Evolutionary conservation across 2,113 vertebrate species (phyloP), one percentile per base, ranked within the genome.

Genomic region (Camelus dromedarius): DNA sequence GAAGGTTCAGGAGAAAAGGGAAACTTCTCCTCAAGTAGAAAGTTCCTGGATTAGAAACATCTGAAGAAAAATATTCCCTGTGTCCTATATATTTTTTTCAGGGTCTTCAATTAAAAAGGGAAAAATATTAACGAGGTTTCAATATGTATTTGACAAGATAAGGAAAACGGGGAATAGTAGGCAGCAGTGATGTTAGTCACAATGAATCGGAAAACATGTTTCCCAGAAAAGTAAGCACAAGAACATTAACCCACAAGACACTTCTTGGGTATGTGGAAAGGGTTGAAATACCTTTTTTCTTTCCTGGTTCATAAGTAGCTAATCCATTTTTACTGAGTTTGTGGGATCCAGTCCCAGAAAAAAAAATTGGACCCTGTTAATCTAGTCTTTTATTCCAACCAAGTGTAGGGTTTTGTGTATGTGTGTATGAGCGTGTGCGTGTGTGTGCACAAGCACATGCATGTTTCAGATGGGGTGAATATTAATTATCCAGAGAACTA

Each of bases 141-240:
- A 89, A 13, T 70, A 10, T 10, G 10, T 72, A 87, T 32, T 93
- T 60, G 14, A 35, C 62, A 75, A 60, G 73, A 42, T 60, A 24
- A 95, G 18, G 28, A 88, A 84, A 35, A 48, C 46, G 5, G 0
- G 22, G 0, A 93, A n/a, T n/a, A 14, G 3, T 28, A 69, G 54
- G 11, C 60, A n/a, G 67, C 66, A 38, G 18, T 72, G 28, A 80
- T 64, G 0, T 19, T 89, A 6, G n/a, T 38, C 19, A 24, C 28
- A 77, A 22, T 66, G 13, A 92, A 73, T 69, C 79, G 85, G 30
- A 94, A 60, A n/a, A 66, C 1, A 58, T 35, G 0, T 86, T 73
- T 92, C n/a, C 28, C 3, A 86, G 62, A 50, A 79, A 84, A 91
- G 24, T 80, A n/a, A 96, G 28, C 93, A 14, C 7, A 91, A 82